phyloP scores from a whole-genome alignment of 2,113 vertebrate species.

The Phrynocephalus versicolor region DNA sequence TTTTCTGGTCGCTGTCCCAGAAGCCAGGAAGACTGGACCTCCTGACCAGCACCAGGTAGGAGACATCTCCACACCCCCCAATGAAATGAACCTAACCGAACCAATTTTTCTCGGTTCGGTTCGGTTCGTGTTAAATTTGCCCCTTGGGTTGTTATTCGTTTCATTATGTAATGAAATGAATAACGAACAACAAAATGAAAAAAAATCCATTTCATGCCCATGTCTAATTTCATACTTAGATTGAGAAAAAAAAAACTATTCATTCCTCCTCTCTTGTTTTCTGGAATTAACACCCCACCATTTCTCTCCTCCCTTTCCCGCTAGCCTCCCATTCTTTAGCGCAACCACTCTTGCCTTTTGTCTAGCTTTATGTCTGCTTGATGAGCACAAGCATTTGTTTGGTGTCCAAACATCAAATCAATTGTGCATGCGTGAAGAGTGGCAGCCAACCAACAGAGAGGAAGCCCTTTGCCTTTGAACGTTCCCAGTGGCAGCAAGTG shows the following conservation, averaged over 20 bases:
- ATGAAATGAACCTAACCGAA: too few relatives aligned
- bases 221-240: too few relatives aligned
- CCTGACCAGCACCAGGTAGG: too few relatives aligned
- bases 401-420: conserved; percentile 61
- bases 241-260: conserved; percentile 1
- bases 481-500: conserved; percentile 31
- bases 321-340: neutral
- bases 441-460: conserved; percentile 19
- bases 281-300: neutral
- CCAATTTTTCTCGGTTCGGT: too few relatives aligned
- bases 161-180: too few relatives aligned
- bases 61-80: too few relatives aligned
- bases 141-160: too few relatives aligned
- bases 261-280: conserved; percentile 31
- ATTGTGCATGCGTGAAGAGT: conserved; percentile 17
- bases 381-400: conserved; percentile 54
- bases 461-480: conserved; percentile 41
- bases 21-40: too few relatives aligned
- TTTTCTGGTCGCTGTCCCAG: too few relatives aligned
- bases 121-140: too few relatives aligned
- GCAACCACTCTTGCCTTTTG: conserved; percentile 36
- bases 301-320: neutral
- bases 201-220: too few relatives aligned
- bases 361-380: conserved; percentile 51
- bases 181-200: too few relatives aligned